Evolutionary conservation across 2,113 vertebrate species (phyloP).

Genomic region (Rostratula benghalensis): DNA sequence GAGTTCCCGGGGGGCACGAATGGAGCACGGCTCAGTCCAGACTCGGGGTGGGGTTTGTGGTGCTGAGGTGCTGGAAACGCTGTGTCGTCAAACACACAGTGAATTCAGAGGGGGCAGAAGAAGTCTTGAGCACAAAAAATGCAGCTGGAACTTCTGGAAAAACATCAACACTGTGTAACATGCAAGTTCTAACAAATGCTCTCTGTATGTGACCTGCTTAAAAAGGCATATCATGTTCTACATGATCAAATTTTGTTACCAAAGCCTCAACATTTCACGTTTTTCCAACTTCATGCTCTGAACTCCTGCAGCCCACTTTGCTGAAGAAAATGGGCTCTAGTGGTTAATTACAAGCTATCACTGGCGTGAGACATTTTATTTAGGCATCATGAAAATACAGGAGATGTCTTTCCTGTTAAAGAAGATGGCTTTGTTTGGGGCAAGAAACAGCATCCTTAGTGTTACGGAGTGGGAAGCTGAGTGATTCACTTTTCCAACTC

Average conservation of each 20-base stretch:
- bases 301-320: background rate
- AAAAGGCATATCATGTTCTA: background rate
- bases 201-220: background rate
- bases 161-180: background rate
- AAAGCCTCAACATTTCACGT: background rate
- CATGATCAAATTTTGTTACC: background rate
- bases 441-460: background rate
- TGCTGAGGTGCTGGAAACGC: background rate
- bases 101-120: background rate
- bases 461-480: background rate
- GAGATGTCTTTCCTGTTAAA: background rate
- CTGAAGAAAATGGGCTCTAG: background rate
- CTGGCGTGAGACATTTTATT: background rate
- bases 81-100: background rate
- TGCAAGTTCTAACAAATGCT: background rate
- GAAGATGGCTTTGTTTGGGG: background rate
- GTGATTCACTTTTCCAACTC: background rate
- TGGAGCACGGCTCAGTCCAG: background rate
- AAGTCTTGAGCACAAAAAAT: background rate
- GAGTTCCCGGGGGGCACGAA: conserved; percentile 63
- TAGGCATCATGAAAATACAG: background rate
- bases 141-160: background rate
- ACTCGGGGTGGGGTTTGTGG: background rate
- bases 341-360: background rate
- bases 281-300: background rate